Conservation (phyloP, 2,113 vertebrate species). For the Rattus norvegicus region GRCr8 NC_086031.1:57946501-57947000, state of each 20-base stretch:
- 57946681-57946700: constrained; percentile 74
- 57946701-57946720: constrained; percentile 65
- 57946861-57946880: constrained; percentile 42
- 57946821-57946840: constrained; percentile 43
- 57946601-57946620: constrained; percentile 58
- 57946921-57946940: constrained; percentile 58
- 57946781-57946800: constrained; percentile 62
- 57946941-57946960: constrained; percentile 57
- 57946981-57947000: constrained; percentile 29
- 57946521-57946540: constrained; percentile 81
- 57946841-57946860: constrained; percentile 55
- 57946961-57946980: constrained; percentile 42
- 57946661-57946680: constrained; percentile 64
- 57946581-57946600: constrained; percentile 70
- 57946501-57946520: constrained; percentile 87
- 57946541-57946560: constrained; percentile 83
- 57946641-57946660: constrained; percentile 73
- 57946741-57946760: constrained; percentile 66
- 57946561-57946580: constrained; percentile 82
- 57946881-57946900: constrained; percentile 62
- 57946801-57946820: constrained; percentile 45
- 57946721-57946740: constrained; percentile 58
- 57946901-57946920: constrained; percentile 65
- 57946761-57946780: constrained; percentile 57
- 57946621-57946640: constrained; percentile 71